Base-by-base conservation (phyloP, 2,113 vertebrate genomes). In the Copsychus sechellarum region DNA sequence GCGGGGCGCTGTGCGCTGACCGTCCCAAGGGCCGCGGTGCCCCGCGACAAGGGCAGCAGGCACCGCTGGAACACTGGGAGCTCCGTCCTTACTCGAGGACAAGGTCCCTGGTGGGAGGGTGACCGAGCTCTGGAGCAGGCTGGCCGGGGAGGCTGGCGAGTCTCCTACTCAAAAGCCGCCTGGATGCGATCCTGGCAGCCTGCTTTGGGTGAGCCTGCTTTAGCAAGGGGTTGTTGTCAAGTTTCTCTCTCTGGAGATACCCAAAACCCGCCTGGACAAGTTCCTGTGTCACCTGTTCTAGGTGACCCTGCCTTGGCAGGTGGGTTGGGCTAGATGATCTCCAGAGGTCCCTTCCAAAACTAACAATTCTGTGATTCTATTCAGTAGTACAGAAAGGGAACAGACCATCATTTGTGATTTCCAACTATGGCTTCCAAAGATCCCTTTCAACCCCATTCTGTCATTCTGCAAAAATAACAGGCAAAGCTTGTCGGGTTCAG, bases 1-100 rank as follows among this genome's bases (percentile, higher is more conserved):
- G 34, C 3, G 1, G 50, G 33, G 69, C n/a, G 47, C 69, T 51
- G 19, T 24, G 69, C 40, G 20, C 69, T 65, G 0, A 1, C 6
- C 5, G 12, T 14, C 11, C 58, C 28, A 0, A 6, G 36, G 50
- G 38, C 8, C 6, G 8, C 4, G 20, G 18, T 21, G 67, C 6
- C 19, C 43, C 3, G 66, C 18, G 14, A 17, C 72, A 16, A 11
- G 33, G 22, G 19, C 51, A 14, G 0, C 22, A 6, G 7, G 36
- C 19, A 1, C 12, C 36, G 1, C 12, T 12, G 51, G 4, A 38
- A 29, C 45, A 2, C n/a, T 1, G 47, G 26, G 6, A 21, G 3
- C 53, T 29, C 28, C 19, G 12, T 53, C 36, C 21, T 20, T 1
- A 4, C 50, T 1, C 0, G 13, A 12, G 28, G 24, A 22, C 9